Conservation (phyloP, 2,888 invertebrate species). For the Suillia variegata region DNA sequence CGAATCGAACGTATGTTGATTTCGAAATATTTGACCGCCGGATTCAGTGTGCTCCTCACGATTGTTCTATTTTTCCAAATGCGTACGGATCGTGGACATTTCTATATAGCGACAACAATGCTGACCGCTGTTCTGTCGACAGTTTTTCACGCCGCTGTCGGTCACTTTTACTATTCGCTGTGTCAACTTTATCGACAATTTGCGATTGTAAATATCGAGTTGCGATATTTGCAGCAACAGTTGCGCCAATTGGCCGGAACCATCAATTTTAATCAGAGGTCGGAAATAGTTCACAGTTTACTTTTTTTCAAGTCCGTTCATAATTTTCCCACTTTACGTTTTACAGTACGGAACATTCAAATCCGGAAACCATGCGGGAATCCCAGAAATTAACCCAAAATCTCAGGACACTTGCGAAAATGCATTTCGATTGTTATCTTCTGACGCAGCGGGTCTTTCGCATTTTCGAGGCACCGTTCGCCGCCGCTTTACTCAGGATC, state of each 20-base stretch:
- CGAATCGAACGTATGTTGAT: neutral
- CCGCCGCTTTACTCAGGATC: neutral
- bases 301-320: no score
- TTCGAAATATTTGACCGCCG: neutral
- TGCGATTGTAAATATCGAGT: neutral
- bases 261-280: no score
- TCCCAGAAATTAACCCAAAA: neutral
- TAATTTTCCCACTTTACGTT: no score
- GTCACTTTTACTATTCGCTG: neutral
- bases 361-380: neutral
- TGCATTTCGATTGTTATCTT: neutral
- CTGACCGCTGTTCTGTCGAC: neutral
- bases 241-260: neutral
- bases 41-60: no score
- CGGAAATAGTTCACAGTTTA: no score
- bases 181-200: neutral
- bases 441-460: neutral
- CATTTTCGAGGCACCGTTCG: neutral
- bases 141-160: neutral
- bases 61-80: no score
- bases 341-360: no score
- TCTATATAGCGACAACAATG: no score
- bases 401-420: neutral
- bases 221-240: neutral
- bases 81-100: no score